A percentile compares a stretch with the other conserved stretches of the same genome.
These are phyloP conservation scores for Escarpia spicata DNA, from an alignment of 2,888 invertebrate genomes.

Conservation along the genomic window DNA sequence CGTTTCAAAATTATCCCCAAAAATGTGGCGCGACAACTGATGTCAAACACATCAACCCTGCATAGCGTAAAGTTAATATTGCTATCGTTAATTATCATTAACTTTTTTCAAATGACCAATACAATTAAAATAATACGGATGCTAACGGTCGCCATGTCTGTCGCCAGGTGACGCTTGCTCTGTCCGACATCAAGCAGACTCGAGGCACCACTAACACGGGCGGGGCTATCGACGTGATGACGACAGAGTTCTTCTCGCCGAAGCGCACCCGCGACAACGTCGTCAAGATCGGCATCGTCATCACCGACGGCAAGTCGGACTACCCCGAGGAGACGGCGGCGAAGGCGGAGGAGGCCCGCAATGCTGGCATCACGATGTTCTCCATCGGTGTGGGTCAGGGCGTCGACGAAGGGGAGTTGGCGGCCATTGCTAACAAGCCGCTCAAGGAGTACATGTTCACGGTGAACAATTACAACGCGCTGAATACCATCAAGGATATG, in stretches of 20 bases:
- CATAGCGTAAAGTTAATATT: not conserved
- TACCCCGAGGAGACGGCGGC: slow-evolving; percentile 42
- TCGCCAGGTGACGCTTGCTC: not conserved
- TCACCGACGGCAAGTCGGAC: slow-evolving; percentile 59
- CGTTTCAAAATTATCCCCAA: not conserved
- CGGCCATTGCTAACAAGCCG: slow-evolving; percentile 54
- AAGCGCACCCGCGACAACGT: slow-evolving; percentile 34
- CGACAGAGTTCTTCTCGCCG: slow-evolving; percentile 25
- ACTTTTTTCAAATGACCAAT: not conserved
- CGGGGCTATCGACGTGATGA: slow-evolving; percentile 43
- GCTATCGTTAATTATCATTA: not conserved
- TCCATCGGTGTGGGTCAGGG: slow-evolving; percentile 59
- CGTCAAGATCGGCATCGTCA: slow-evolving; percentile 51
- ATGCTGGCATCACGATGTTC: slow-evolving; percentile 55
- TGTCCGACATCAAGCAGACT: slow-evolving; percentile 24
- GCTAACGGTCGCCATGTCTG: not conserved
- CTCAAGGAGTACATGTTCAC: slow-evolving; percentile 52
- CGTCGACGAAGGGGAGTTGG: slow-evolving; percentile 51
- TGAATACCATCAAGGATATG: slow-evolving; percentile 52
- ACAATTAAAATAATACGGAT: not conserved
- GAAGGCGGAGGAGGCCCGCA: slow-evolving; percentile 46
- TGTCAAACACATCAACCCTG: not conserved
- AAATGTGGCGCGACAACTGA: not conserved
- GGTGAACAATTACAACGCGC: slow-evolving; percentile 52
- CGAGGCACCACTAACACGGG: slow-evolving; percentile 38